Evolutionary conservation across 2,888 invertebrate genomes (phyloP).

Genomic region (Cosmia pyralina): DNA sequence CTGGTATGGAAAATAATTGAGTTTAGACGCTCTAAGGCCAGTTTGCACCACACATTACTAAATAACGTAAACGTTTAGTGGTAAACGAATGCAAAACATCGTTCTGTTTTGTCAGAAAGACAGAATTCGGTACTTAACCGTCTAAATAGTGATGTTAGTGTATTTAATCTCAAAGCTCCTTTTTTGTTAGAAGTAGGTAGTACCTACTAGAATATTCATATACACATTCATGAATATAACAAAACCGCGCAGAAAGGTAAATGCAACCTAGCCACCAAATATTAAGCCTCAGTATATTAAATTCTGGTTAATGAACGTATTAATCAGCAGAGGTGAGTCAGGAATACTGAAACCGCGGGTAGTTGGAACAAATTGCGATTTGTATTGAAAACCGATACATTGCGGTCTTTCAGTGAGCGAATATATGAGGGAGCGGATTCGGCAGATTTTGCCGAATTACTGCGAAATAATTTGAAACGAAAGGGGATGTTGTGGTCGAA

Average conservation of each 20-base stretch:
- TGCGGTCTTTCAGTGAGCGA: conserved; percentile 32
- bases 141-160: neutral
- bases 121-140: neutral
- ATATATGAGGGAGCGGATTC: conserved; percentile 13
- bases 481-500: conserved; percentile 24
- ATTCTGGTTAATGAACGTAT: conserved; percentile 46
- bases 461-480: conserved; percentile 34
- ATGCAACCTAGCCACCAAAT: conserved; percentile 8
- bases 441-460: conserved; percentile 31
- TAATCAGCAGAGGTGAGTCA: conserved; percentile 41
- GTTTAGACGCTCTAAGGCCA: neutral
- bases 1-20: neutral
- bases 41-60: neutral
- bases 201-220: conserved; percentile 5
- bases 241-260: neutral
- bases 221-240: conserved; percentile 3
- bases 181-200: neutral
- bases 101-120: neutral
- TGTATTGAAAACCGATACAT: conserved; percentile 56
- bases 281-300: conserved; percentile 19
- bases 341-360: conserved; percentile 35
- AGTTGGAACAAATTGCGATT: conserved; percentile 54
- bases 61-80: no score
- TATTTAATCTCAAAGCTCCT: neutral
- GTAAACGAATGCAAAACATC: neutral